Evolutionary conservation across 35 echinoderm and acorn worm species (phyloP).

Genomic region (Lytechinus pictus): DNA sequence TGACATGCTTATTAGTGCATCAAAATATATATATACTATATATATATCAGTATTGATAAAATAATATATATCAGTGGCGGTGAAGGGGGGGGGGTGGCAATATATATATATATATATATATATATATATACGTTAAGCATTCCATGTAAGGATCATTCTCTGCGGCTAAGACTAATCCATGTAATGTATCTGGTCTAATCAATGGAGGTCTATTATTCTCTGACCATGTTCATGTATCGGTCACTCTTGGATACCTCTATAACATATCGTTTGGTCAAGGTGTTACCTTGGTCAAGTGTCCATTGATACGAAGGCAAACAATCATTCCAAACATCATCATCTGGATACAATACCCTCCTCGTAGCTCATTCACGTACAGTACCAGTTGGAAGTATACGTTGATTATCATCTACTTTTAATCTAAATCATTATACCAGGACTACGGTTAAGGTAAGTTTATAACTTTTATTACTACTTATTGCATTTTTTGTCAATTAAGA

Average conservation of each 20-base stretch:
- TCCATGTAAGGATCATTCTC: neutral
- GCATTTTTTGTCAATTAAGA: too few species aligned
- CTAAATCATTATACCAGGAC: neutral
- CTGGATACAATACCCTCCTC: neutral
- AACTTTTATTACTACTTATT: neutral
- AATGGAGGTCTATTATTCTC: neutral
- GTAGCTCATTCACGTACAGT: neutral
- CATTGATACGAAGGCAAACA: neutral
- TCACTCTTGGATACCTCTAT: neutral
- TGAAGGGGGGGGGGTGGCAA: too few species aligned
- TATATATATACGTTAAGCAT: too few species aligned
- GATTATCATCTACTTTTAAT: neutral
- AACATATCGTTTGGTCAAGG: neutral
- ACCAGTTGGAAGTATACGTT: neutral
- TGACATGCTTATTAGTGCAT: too few species aligned
- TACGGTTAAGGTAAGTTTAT: neutral
- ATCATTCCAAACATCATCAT: neutral
- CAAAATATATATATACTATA: too few species aligned
- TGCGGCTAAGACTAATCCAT: neutral
- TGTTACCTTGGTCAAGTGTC: neutral
- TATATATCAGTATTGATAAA: too few species aligned
- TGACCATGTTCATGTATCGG: neutral
- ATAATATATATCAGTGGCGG: too few species aligned
- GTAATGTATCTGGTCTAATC: neutral
- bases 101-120: too few species aligned